A percentile compares a stretch with the other conserved stretches of the same genome.
These are phyloP conservation scores for Hydroisotoma schaefferi DNA, from an alignment of 2,888 invertebrate genomes.

Conservation along the genomic window DNA sequence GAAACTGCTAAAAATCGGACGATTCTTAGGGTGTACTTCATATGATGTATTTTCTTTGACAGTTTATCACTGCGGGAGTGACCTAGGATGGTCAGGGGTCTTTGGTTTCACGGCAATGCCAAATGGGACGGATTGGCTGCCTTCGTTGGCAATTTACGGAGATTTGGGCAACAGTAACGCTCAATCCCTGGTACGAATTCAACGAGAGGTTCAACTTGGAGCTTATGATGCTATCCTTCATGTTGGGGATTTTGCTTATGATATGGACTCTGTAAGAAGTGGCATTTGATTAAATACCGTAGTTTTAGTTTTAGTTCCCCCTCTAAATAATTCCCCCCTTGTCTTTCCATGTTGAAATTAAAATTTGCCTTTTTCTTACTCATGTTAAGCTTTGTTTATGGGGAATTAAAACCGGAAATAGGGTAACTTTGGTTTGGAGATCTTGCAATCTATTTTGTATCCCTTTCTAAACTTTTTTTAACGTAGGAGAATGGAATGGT, in stretches of 20 bases:
- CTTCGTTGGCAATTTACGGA: conserved; percentile 80
- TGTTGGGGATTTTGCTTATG: conserved; percentile 93
- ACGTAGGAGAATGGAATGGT: conserved; percentile 66
- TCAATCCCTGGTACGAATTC: conserved; percentile 75
- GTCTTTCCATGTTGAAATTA: neutral
- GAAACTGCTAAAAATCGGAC: neutral
- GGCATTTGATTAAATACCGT: neutral
- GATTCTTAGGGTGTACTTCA: neutral
- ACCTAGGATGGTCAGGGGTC: conserved; percentile 73
- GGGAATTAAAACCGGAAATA: neutral
- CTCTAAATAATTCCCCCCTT: too few relatives aligned
- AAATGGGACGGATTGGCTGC: conserved; percentile 67
- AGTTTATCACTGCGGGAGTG: conserved; percentile 79
- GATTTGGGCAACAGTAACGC: conserved; percentile 94
- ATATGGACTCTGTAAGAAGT: conserved; percentile 68
- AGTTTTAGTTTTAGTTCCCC: too few relatives aligned
- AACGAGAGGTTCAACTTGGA: conserved; percentile 74
- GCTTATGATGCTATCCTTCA: conserved; percentile 83
- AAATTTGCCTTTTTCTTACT: neutral
- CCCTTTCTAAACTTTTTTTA: too few relatives aligned
- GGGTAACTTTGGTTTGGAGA: conserved; percentile 9
- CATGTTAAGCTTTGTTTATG: neutral
- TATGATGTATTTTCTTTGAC: conserved; percentile 25
- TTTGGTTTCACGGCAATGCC: conserved; percentile 73
- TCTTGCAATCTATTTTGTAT: too few relatives aligned